Evolutionary conservation across 2,888 invertebrate species (phyloP), one percentile per base, ranked within the genome.

Genomic region (Sericinus montela): DNA sequence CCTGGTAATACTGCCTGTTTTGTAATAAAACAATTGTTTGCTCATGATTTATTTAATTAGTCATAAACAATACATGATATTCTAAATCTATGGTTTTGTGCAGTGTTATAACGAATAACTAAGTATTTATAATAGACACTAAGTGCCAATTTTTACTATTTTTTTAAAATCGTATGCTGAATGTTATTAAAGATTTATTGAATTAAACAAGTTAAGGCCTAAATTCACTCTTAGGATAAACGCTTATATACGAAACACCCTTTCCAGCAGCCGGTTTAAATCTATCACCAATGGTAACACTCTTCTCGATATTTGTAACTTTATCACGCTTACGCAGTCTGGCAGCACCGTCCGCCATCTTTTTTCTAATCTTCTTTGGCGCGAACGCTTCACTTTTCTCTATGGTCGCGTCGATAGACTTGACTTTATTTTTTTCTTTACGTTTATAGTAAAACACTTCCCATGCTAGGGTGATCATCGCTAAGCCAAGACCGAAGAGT

Each of bases 391-490:
- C 60, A 9, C 63, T 53, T 51, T 73, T 77, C 45, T 74, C 79
- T 1, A 69, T 45, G 14, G 62, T 67, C 0, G 60, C 54, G 4
- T 73, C 75, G 9, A 75, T 35, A 0, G 49, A 44, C 46, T 72
- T 65, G 0, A 78, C 60, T 57, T 78, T 80, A 28, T 79, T 86
- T 50, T 77, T 86, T 43, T 88, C 84, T 60, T 91, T 91, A 0
- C 90, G 73, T 52, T 91, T 91, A 69, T 95, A 95, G 64, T 95
- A 96, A 51, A 95, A 86, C 0, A 97, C 94, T 77, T 97, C 97
- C 62, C 93, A 92, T 0, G 92, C 94, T 13, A 97, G 75, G 0
- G 96, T 96, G 0, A 96, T 72, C 94, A 97, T 95, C 0, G 97
- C 97, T 44, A 97, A 69, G 0, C 94, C 93, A 2, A 97, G 76